Percentiles rank a stretch among this genome's conserved stretches.
phyloP scores from a whole-genome alignment of 1,140 invertebrate species.

The Cyphomyrmex costatus region DNA sequence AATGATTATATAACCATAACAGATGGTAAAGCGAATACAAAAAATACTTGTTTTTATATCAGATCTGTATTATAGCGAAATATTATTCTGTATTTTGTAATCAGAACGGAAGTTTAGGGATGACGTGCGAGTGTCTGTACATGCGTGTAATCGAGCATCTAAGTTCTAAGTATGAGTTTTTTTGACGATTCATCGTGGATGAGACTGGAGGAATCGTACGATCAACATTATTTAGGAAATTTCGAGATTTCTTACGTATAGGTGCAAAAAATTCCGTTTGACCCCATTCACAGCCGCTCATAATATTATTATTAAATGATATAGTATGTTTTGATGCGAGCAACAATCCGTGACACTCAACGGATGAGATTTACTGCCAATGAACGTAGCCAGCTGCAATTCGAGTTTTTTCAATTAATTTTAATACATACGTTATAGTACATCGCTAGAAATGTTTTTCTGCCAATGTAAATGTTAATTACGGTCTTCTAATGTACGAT shows the following conservation, averaged over 20 bases:
- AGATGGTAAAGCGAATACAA: conserved; percentile 82
- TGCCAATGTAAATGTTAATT: conserved; percentile 31
- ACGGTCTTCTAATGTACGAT: conserved; percentile 1
- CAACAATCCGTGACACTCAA: conserved; percentile 30
- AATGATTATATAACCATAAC: conserved; percentile 82
- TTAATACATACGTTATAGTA: conserved; percentile 28
- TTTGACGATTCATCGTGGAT: conserved; percentile 65
- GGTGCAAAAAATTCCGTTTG: conserved; percentile 67
- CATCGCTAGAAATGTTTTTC: conserved; percentile 41
- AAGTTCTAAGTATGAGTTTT: conserved; percentile 71
- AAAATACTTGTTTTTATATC: conserved; percentile 86
- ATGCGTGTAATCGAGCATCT: conserved; percentile 74
- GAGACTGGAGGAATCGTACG: conserved; percentile 63
- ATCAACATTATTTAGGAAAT: conserved; percentile 72
- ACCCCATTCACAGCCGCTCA: conserved; percentile 70
- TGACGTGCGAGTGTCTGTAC: conserved; percentile 76
- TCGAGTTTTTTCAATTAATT: conserved; percentile 47
- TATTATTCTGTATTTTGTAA: conserved; percentile 87
- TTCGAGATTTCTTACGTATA: conserved; percentile 73
- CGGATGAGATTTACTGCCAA: conserved; percentile 72
- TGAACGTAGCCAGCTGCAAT: conserved; percentile 31
- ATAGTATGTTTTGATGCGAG: conserved; percentile 49
- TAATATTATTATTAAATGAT: conserved; percentile 37
- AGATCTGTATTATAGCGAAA: conserved; percentile 85
- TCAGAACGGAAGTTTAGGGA: conserved; percentile 80